Conservation (phyloP, 2,113 vertebrate genomes). For the Perca flavescens region DNA sequence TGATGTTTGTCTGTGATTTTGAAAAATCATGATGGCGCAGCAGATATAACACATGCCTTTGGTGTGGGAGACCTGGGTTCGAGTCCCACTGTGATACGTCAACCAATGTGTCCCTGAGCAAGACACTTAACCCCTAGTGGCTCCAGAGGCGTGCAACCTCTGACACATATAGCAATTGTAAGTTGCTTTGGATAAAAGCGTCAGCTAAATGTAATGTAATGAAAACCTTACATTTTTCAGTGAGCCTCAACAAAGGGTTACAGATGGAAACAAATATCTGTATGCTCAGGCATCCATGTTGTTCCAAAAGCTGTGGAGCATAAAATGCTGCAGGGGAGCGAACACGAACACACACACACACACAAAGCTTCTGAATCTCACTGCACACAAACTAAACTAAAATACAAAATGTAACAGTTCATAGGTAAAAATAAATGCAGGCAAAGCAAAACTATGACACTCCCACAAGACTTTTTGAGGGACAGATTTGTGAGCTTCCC, state of each 20-base stretch:
- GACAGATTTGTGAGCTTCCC: background rate
- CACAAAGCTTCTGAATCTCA: background rate
- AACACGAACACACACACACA: background rate
- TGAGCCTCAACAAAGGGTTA: constrained; percentile 43
- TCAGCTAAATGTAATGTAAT: too few relatives aligned
- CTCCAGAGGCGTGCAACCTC: too few relatives aligned
- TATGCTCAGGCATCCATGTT: constrained; percentile 55
- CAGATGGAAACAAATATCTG: constrained; percentile 40
- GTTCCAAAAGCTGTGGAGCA: constrained; percentile 43
- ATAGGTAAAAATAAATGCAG: background rate
- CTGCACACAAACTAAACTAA: background rate
- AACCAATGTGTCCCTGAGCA: too few relatives aligned
- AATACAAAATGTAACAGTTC: background rate
- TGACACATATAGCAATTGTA: too few relatives aligned
- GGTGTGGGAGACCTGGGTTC: too few relatives aligned
- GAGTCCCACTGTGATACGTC: too few relatives aligned
- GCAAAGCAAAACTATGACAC: background rate
- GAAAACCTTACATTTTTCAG: constrained; percentile 1
- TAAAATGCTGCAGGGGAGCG: constrained; percentile 25
- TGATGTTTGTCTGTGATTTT: constrained; percentile 26
- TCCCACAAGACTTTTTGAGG: background rate
- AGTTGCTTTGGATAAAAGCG: too few relatives aligned
- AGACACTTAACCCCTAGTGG: too few relatives aligned
- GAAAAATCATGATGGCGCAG: background rate
- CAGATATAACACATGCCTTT: too few relatives aligned